Conservation (phyloP, 1,140 invertebrate species). For the Nebria ingens region DNA sequence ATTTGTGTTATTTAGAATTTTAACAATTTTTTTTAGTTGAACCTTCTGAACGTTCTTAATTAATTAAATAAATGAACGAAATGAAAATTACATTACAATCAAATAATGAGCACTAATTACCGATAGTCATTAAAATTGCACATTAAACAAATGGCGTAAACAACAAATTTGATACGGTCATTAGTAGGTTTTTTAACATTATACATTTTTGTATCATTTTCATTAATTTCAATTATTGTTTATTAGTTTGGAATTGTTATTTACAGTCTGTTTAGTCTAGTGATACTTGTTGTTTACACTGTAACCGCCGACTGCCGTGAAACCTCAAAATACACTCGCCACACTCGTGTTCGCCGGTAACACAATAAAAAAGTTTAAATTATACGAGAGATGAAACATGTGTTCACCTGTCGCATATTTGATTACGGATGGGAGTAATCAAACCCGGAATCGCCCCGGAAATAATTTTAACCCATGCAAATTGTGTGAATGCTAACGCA, state of each 20-base stretch:
- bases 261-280: background rate
- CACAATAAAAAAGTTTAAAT: constrained; percentile 3
- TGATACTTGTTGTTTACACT: too few species aligned
- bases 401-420: constrained; percentile 6
- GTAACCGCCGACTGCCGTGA: background rate
- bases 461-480: constrained; percentile 3
- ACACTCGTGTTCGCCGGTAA: background rate
- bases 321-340: background rate
- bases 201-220: too few species aligned
- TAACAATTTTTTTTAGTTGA: too few species aligned
- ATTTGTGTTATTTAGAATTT: too few species aligned
- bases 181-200: too few species aligned
- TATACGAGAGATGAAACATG: constrained; percentile 4
- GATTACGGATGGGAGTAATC: constrained; percentile 2
- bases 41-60: too few species aligned
- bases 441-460: background rate
- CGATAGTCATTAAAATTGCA: too few species aligned
- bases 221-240: background rate
- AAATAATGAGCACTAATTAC: too few species aligned
- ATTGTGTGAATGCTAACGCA: constrained; percentile 2
- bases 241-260: background rate
- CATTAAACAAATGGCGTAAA: too few species aligned
- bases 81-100: too few species aligned
- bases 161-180: too few species aligned
- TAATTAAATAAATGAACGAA: too few species aligned